A percentile compares a stretch with the other conserved stretches of the same genome.
Evolutionary conservation across 1,140 invertebrate species (phyloP).

Genomic region (Pogonus chalceus): DNA sequence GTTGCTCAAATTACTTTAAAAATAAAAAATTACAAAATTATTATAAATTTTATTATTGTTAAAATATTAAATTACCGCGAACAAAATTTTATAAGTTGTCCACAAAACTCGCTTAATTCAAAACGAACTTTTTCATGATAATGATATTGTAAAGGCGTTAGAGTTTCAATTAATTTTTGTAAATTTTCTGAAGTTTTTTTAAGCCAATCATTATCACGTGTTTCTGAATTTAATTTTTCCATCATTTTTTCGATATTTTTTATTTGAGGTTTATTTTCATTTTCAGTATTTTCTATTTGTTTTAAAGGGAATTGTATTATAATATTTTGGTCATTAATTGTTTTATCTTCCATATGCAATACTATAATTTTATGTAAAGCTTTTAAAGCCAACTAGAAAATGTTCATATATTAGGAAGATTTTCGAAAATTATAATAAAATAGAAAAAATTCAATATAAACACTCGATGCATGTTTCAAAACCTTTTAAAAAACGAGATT

Average conservation of each 20-base stretch:
- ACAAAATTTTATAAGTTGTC: slow-evolving; percentile 42
- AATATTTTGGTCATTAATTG: slow-evolving; percentile 10
- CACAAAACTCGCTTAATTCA: slow-evolving; percentile 41
- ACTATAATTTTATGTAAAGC: slow-evolving; percentile 39
- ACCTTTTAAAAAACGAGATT: too few species aligned
- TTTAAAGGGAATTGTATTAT: background rate
- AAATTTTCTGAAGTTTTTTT: slow-evolving; percentile 44
- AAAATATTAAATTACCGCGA: slow-evolving; percentile 36
- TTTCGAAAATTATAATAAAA: too few species aligned
- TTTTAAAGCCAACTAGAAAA: slow-evolving; percentile 38
- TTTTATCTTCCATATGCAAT: slow-evolving; percentile 37
- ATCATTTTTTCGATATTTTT: slow-evolving; percentile 18
- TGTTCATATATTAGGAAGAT: too few species aligned
- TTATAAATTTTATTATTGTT: slow-evolving; percentile 9
- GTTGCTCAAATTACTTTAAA: slow-evolving; percentile 44
- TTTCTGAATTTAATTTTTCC: slow-evolving; percentile 38
- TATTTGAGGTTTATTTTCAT: slow-evolving; percentile 15
- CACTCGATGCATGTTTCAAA: too few species aligned
- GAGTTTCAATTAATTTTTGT: slow-evolving; percentile 36
- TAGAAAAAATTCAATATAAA: too few species aligned
- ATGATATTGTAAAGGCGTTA: slow-evolving; percentile 40
- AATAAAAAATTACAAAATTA: slow-evolving; percentile 15
- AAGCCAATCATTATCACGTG: slow-evolving; percentile 43
- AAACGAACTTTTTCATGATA: slow-evolving; percentile 44
- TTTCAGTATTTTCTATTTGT: slow-evolving; percentile 17